Conservation (phyloP, 2,113 vertebrate species). For the Eulemur macaco region DNA sequence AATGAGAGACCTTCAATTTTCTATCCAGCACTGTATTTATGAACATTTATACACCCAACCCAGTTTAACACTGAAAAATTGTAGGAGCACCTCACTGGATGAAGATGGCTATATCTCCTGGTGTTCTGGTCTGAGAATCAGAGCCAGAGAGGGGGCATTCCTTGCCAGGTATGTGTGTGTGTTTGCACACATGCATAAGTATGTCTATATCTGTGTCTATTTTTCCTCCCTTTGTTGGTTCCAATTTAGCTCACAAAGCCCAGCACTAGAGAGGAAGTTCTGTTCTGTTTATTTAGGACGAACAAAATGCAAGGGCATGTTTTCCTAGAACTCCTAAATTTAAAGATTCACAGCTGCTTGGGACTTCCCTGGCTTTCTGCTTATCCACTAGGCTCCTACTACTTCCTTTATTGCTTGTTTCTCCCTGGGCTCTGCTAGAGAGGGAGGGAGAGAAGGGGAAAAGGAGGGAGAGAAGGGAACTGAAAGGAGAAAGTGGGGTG, state of each 20-base stretch:
- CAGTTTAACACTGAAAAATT: conserved; percentile 13
- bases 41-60: background rate
- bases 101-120: background rate
- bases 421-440: background rate
- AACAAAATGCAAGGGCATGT: background rate
- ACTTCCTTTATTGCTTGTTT: background rate
- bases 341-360: conserved; percentile 27
- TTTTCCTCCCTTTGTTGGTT: background rate
- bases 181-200: background rate
- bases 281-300: conserved; percentile 3
- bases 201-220: background rate
- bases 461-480: background rate
- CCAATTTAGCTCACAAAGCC: conserved; percentile 12
- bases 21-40: background rate
- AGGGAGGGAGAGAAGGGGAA: no score
- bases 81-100: background rate
- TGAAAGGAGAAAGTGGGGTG: no score
- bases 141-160: background rate
- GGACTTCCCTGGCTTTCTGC: background rate
- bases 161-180: background rate
- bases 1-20: background rate
- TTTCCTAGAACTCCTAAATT: conserved; percentile 14
- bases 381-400: background rate
- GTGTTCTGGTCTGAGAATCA: background rate
- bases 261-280: background rate